Evolutionary conservation across 2,113 vertebrate species (phyloP), one percentile per base, ranked within the genome.

Genomic region (Phrynocephalus versicolor): DNA sequence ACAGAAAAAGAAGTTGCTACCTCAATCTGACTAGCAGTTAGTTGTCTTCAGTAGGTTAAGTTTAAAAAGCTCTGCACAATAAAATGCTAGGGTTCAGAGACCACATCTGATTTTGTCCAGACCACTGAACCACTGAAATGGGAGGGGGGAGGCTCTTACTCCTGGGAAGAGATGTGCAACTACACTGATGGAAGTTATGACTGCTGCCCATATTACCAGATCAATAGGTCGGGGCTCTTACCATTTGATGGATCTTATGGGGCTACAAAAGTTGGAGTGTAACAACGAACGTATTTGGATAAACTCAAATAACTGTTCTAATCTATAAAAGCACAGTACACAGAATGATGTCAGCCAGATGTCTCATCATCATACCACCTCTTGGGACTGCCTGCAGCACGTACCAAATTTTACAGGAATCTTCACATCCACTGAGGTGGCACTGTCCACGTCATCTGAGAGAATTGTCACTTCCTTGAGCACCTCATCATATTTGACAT

Each of bases 331-430:
- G 15, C 6, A n/a, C 33, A 37, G 33, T 3, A 2, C 71, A 45
- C 23, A 72, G 7, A 30, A 6, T 35, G 67, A 58, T 25, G 13
- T 15, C 23, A 58, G 13, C 6, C 7, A 16, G 23, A 6, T 13
- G 25, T 37, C 10, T n/a, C 37, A 21, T 16, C 37, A 14, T 64
- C 37, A 64, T 18, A 65, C 35, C 7, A 25, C 30, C 33, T 30
- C 30, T 41, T 65, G 7, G 7, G 10, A 14, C 12, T 27, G 6
- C 7, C 15, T 51, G 12, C 35, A 0, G 30, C 80, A 95, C 98
- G 90, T 96, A 98, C 98, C 97, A 83, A 97, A 97, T 91, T 97
- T 97, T 23, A 97, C 73, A 0, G 98, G 98, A 2, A 96, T 94
- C 73, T 94, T 88, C 93, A 99, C 89, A 4, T 98, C 96, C 87